Evolutionary conservation across 1,140 invertebrate species (phyloP).

Genomic region (Metopolophium dirhodum): DNA sequence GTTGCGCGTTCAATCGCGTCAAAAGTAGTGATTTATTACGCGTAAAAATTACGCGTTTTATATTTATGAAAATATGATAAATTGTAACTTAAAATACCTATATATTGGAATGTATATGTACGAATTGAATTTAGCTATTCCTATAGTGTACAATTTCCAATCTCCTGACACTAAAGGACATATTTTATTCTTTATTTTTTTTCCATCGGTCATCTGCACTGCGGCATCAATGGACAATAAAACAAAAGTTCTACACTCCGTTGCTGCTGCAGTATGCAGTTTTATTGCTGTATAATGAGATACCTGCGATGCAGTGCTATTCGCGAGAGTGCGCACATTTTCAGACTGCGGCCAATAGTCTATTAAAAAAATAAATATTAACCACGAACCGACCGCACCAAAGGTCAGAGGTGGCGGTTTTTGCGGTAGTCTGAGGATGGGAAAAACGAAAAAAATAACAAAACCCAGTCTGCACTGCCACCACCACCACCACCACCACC

Average conservation of each 20-base stretch:
- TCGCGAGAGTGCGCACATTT: neutral
- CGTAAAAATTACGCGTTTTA: neutral
- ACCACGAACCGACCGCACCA: neutral
- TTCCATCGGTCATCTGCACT: no score
- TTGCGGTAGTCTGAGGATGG: neutral
- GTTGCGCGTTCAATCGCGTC: neutral
- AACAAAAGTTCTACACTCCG: conserved; percentile 18
- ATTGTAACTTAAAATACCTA: no score
- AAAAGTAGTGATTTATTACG: neutral
- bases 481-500: neutral
- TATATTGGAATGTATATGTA: no score
- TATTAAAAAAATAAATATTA: conserved; percentile 29
- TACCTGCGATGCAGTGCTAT: neutral
- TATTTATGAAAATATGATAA: no score
- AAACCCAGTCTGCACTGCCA: neutral
- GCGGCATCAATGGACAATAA: neutral
- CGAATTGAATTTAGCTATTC: no score
- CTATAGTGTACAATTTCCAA: neutral
- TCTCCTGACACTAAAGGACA: neutral
- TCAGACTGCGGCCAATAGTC: conserved; percentile 4
- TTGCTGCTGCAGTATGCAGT: neutral
- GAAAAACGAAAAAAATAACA: neutral
- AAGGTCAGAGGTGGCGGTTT: neutral
- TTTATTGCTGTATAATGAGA: conserved; percentile 7
- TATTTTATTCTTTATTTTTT: neutral